Percentiles rank a stretch among this genome's conserved stretches.
Conservation (phyloP, 2,888 invertebrate genomes). For the Plebejus melissa region DNA sequence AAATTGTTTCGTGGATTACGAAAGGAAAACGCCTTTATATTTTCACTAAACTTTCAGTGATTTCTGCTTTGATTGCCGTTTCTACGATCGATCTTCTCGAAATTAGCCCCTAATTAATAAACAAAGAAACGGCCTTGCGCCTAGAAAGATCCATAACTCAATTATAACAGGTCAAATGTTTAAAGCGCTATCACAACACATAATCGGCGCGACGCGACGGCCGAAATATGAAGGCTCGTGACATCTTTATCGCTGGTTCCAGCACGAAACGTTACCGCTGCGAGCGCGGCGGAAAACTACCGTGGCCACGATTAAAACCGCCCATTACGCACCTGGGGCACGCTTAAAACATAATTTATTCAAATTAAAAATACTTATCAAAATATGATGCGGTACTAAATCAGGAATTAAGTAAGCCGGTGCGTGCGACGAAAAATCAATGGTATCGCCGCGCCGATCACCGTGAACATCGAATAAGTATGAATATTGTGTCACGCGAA, state of each 20-base stretch:
- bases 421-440: conserved; percentile 67
- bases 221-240: conserved; percentile 58
- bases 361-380: conserved; percentile 80
- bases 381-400: conserved; percentile 78
- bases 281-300: conserved; percentile 50
- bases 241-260: conserved; percentile 64
- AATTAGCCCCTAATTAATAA: not conserved
- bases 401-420: conserved; percentile 74
- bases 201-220: conserved; percentile 44
- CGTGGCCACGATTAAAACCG: conserved; percentile 63
- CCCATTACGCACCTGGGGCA: conserved; percentile 67
- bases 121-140: conserved; percentile 18
- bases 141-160: conserved; percentile 1
- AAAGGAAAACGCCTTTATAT: not conserved
- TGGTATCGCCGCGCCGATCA: conserved; percentile 64
- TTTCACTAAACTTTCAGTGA: not conserved
- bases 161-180: conserved; percentile 32
- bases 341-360: conserved; percentile 78
- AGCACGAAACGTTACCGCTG: conserved; percentile 36
- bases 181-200: conserved; percentile 46
- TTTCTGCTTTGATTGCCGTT: not conserved
- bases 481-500: conserved; percentile 61
- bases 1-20: not conserved
- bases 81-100: not conserved
- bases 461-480: conserved; percentile 68